Evolutionary conservation across 2,888 invertebrate genomes (phyloP), one percentile per base, ranked within the genome.

Genomic region (Rhimphoctona megacephalus): DNA sequence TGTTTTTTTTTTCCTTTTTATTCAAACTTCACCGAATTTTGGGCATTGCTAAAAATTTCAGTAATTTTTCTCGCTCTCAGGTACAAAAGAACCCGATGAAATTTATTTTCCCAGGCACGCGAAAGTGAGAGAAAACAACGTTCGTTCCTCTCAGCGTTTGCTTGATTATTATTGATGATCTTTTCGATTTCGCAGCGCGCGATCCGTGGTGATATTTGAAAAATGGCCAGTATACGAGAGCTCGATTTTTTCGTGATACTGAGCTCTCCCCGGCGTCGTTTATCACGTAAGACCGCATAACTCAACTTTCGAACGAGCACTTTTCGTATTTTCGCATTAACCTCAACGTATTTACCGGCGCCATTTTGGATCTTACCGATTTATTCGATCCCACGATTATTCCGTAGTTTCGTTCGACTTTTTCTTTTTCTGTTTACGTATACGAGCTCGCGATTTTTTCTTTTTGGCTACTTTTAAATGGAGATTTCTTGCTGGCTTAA

Each of bases 201-300:
- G 67, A 49, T 43, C 43, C 57, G n/a, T 61, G 49, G 64, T 57
- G 39, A 52, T 64, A 17, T 33, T 81, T 46, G 36, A 78, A 74
- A 36, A 78, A 81, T 43, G 78, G 81, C 49, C 57, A 57, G 36
- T 33, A 19, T 25, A 78, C 83, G 81, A 67, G 83, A 73, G 61
- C 46, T 69, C 73, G 61, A 69, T 74, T 81, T 78, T 84, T 72
- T 25, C 76, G 69, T 33, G 64, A 77, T 64, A 67, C 76, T 72
- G 85, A 73, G 78, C 81, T 69, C 84, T 69, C 81, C 61, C 78
- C 81, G 54, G 69, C 61, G 69, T 67, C 78, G 19, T 74, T 39
- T 43, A 33, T 54, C 81, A 61, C 86, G 81, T 33, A 64, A 36
- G 77, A 69, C 73, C 57, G 86, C 86, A 86, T 86, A 84, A 78